A percentile compares a stretch with the other conserved stretches of the same genome.
Conservation (phyloP, 1,140 invertebrate genomes). For the Mamestra configurata region DNA sequence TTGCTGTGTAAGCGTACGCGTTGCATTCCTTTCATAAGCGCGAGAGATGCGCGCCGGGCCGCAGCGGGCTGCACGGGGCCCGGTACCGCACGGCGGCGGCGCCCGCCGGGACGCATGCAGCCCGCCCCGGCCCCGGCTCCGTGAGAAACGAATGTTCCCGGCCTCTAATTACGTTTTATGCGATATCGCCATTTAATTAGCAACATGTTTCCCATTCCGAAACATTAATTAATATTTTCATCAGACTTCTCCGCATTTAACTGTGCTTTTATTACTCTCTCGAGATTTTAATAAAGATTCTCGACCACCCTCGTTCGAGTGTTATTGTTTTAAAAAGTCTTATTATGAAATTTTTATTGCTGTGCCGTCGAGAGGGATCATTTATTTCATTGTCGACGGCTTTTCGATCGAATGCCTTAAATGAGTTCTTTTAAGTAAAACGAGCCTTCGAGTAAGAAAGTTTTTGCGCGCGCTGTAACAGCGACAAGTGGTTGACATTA, state of each 20-base stretch:
- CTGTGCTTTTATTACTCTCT: slow-evolving; percentile 87
- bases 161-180: slow-evolving; percentile 87
- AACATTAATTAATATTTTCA: slow-evolving; percentile 88
- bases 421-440: slow-evolving; percentile 58
- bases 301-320: slow-evolving; percentile 81
- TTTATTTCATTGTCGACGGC: slow-evolving; percentile 65
- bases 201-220: slow-evolving; percentile 86
- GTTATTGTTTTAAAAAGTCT: slow-evolving; percentile 80
- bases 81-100: slow-evolving; percentile 62
- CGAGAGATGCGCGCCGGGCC: slow-evolving; percentile 34
- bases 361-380: slow-evolving; percentile 56
- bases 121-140: slow-evolving; percentile 59
- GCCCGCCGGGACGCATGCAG: slow-evolving; percentile 51
- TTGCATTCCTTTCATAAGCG: slow-evolving; percentile 78
- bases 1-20: slow-evolving; percentile 65
- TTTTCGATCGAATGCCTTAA: slow-evolving; percentile 60
- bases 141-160: slow-evolving; percentile 85
- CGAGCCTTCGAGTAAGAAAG: slow-evolving; percentile 42
- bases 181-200: slow-evolving; percentile 88
- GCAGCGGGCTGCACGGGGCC: slow-evolving; percentile 61
- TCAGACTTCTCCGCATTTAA: slow-evolving; percentile 85
- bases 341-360: slow-evolving; percentile 75
- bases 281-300: slow-evolving; percentile 87
- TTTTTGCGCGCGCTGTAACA: slow-evolving; percentile 48
- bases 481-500: slow-evolving; percentile 58